Evolutionary conservation across 2,113 vertebrate genomes (phyloP).

Genomic region (Leuciscus idus): DNA sequence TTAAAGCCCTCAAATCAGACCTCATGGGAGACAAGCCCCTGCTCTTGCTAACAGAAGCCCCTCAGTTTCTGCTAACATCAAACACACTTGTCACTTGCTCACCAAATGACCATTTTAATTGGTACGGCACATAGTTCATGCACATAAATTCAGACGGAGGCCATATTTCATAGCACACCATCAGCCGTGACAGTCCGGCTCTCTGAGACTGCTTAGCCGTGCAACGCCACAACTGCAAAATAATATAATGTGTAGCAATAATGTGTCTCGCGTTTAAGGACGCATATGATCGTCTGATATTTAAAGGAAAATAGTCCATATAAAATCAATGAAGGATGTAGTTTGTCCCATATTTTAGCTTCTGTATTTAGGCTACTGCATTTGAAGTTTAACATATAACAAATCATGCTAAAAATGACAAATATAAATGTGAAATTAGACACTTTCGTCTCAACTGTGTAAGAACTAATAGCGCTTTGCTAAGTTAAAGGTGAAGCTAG

Average conservation of each 20-base stretch:
- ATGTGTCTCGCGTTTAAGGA: conserved; percentile 39
- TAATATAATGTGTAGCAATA: conserved; percentile 31
- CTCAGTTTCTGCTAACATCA: conserved; percentile 45
- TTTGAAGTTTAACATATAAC: background rate
- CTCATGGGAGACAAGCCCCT: conserved; percentile 53
- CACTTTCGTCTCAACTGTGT: background rate
- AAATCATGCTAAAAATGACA: background rate
- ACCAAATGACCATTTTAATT: conserved; percentile 59
- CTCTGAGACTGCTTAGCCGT: conserved; percentile 36
- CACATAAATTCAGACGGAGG: conserved; percentile 53
- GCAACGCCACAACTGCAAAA: conserved; percentile 23
- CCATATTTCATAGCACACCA: conserved; percentile 52
- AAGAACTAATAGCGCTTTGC: background rate
- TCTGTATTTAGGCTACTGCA: background rate
- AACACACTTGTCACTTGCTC: conserved; percentile 56
- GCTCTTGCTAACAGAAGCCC: conserved; percentile 51
- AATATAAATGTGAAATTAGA: background rate
- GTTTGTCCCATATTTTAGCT: background rate
- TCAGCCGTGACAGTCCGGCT: conserved; percentile 22
- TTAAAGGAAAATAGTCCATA: background rate
- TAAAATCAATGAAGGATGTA: background rate
- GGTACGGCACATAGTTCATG: conserved; percentile 53
- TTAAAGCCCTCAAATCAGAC: conserved; percentile 52
- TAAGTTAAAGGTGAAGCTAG: background rate
- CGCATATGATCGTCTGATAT: background rate